Evolutionary conservation across 2,888 invertebrate genomes (phyloP).

Genomic region (Desoria tigrina): DNA sequence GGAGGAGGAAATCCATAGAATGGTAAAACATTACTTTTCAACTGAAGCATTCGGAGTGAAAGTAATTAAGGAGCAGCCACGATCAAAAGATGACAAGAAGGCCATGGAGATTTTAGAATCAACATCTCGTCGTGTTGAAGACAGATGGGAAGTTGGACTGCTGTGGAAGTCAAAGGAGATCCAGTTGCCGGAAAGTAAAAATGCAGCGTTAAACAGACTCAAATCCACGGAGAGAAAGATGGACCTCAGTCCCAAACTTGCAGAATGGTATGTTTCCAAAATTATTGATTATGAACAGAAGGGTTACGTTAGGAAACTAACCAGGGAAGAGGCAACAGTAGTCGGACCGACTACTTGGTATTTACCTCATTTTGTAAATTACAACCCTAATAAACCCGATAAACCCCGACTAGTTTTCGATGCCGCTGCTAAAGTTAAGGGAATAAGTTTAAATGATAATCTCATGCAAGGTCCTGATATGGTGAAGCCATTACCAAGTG

Average conservation of each 20-base stretch:
- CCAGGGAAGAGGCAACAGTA: neutral
- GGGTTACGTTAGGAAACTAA: constrained; percentile 22
- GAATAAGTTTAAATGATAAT: constrained; percentile 35
- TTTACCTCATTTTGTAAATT: constrained; percentile 44
- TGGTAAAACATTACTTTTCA: neutral
- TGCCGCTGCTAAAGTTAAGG: too few species aligned
- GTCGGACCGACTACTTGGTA: constrained; percentile 25
- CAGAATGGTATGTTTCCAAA: constrained; percentile 15
- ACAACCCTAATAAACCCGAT: constrained; percentile 41
- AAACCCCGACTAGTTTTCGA: constrained; percentile 48
- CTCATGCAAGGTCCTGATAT: constrained; percentile 37
- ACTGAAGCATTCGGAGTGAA: too few species aligned
- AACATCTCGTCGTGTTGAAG: neutral
- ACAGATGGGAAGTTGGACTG: constrained; percentile 27
- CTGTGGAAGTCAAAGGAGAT: constrained; percentile 29
- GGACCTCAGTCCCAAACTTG: constrained; percentile 21
- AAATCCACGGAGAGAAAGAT: constrained; percentile 21
- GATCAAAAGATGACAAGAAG: constrained; percentile 12
- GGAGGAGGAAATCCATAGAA: neutral
- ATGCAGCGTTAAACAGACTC: constrained; percentile 16
- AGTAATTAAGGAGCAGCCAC: neutral
- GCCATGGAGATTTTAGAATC: neutral
- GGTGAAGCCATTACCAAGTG: neutral
- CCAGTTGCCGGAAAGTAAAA: constrained; percentile 20
- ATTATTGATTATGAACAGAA: constrained; percentile 17